These are phyloP conservation scores for Corydoras sp. DNA, from an alignment of 2,113 vertebrate species.

Conservation along the genomic window DNA sequence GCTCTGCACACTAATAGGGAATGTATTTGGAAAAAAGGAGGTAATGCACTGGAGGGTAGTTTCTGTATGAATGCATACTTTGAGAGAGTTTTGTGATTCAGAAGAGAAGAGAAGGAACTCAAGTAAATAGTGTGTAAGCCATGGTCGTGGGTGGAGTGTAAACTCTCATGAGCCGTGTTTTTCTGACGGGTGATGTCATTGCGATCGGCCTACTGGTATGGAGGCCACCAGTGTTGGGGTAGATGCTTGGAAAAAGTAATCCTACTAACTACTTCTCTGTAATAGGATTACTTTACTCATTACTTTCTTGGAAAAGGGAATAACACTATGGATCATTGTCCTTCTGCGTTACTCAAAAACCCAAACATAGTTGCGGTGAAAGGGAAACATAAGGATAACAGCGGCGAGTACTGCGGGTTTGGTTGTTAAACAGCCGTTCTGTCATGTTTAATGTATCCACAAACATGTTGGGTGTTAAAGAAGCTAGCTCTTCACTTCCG, in stretches of 20 bases:
- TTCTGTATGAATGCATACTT: conserved; percentile 55
- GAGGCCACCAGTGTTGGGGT: conserved; percentile 33
- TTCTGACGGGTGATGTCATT: conserved; percentile 60
- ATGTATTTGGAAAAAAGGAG: conserved; percentile 58
- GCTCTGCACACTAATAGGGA: conserved; percentile 34
- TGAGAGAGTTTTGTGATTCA: conserved; percentile 58
- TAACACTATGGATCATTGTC: no score
- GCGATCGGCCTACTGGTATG: conserved; percentile 46
- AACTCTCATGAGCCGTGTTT: conserved; percentile 50
- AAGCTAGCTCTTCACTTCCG: no score
- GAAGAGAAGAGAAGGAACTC: conserved; percentile 39
- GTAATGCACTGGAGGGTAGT: conserved; percentile 54
- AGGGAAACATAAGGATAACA: no score
- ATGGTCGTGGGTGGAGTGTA: conserved; percentile 54
- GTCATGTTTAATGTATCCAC: no score
- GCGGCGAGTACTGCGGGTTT: no score
- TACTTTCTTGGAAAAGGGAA: no score
- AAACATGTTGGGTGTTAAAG: no score
- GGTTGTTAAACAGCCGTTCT: no score
- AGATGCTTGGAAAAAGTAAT: not conserved
- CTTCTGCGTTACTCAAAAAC: no score
- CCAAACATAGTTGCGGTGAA: no score
- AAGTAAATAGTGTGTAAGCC: conserved; percentile 52
- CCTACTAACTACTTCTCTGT: no score
- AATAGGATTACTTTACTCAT: no score